These are phyloP conservation scores for Gopherus flavomarginatus DNA, from an alignment of 2,113 vertebrate species.

Conservation along the genomic window DNA sequence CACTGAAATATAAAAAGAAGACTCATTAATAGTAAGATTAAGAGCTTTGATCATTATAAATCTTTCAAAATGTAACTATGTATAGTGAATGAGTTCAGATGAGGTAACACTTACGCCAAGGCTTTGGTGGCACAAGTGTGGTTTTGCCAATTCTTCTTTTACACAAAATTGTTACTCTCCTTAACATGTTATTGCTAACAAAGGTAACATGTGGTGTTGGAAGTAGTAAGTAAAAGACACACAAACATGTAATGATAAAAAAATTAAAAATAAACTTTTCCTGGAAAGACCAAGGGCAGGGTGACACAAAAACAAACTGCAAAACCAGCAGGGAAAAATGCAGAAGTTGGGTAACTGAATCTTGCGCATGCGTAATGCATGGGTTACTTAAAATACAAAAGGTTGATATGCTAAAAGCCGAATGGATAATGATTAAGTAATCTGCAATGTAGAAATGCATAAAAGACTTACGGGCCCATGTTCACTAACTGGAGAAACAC, in stretches of 20 bases:
- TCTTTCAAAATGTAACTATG: background rate
- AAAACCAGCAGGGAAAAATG: background rate
- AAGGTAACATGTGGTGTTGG: background rate
- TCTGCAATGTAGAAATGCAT: background rate
- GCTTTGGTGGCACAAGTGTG: background rate
- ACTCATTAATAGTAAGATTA: background rate
- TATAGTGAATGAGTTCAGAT: background rate
- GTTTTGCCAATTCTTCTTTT: background rate
- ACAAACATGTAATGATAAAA: background rate
- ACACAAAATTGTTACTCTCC: background rate
- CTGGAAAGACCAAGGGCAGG: background rate
- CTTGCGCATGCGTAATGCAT: background rate
- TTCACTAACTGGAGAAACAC: background rate
- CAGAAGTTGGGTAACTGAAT: background rate
- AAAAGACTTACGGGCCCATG: background rate
- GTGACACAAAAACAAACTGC: background rate
- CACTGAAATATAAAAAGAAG: background rate
- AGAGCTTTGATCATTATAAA: background rate
- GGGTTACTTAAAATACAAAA: background rate
- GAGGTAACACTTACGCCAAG: background rate
- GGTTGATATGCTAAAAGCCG: background rate
- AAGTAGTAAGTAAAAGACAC: background rate
- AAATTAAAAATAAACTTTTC: no score
- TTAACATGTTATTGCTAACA: background rate
- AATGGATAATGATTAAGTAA: no score